These are phyloP conservation scores for Cryptomyrus ogoouensis DNA, from an alignment of 2,113 vertebrate genomes.

Conservation along the genomic window DNA sequence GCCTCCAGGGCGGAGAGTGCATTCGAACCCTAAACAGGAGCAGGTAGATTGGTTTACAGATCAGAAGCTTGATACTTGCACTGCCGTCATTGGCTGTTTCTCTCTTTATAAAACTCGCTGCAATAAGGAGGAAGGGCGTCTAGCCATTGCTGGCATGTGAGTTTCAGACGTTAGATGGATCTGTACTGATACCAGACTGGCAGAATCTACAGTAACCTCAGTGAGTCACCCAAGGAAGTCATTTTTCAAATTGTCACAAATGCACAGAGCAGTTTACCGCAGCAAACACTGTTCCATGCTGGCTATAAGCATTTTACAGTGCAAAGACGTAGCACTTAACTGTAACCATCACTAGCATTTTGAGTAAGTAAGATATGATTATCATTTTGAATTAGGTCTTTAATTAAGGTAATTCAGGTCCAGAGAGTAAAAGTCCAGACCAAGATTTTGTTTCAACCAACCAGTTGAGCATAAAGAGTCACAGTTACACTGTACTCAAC, in stretches of 20 bases:
- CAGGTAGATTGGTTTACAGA: slow-evolving; percentile 6
- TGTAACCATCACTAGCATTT: background rate
- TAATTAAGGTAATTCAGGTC: background rate
- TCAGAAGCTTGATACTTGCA: background rate
- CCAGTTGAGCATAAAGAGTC: no score
- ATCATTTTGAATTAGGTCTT: background rate
- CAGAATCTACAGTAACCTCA: background rate
- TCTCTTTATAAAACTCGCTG: background rate
- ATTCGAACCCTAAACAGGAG: background rate
- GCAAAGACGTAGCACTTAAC: background rate
- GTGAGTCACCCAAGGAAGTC: background rate
- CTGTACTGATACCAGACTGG: background rate
- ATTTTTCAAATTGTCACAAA: background rate
- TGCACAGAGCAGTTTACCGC: background rate
- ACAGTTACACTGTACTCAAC: no score
- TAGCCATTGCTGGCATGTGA: background rate
- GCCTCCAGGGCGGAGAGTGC: background rate
- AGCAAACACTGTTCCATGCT: background rate
- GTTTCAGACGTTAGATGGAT: background rate
- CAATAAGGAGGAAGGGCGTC: background rate
- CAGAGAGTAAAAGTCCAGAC: no score
- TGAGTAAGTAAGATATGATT: background rate
- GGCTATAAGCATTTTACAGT: background rate
- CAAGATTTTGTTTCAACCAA: no score
- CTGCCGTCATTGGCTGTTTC: background rate